Percentiles rank a stretch among this genome's conserved stretches.
These are phyloP conservation scores for Tupaia chinensis DNA, from an alignment of 2,113 vertebrate genomes.

Conservation along the genomic window DNA sequence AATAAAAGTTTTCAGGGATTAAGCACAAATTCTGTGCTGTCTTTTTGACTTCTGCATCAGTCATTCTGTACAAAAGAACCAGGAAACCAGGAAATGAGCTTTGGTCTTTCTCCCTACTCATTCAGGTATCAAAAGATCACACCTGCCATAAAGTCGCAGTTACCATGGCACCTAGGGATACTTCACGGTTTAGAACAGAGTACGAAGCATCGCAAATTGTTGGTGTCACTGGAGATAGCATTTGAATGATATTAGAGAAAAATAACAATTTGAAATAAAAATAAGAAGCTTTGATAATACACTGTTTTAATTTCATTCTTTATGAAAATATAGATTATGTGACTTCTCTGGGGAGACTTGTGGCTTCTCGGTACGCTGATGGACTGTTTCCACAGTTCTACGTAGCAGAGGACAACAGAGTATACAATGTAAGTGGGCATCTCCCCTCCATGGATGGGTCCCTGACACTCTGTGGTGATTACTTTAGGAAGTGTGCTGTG, in stretches of 20 bases:
- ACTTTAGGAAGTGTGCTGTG: background rate
- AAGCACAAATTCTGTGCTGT: background rate
- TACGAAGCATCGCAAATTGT: conserved; percentile 3
- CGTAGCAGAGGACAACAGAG: conserved; percentile 81
- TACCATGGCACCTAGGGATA: background rate
- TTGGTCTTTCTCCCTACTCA: background rate
- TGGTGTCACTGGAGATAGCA: background rate
- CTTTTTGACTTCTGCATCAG: background rate
- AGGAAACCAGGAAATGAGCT: background rate
- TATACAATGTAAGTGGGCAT: conserved; percentile 88
- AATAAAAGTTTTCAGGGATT: background rate
- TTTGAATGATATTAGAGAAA: conserved; percentile 21
- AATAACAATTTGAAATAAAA: conserved; percentile 43
- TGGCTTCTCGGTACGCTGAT: conserved; percentile 89
- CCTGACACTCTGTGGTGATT: background rate
- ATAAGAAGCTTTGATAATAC: background rate
- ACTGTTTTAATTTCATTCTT: conserved; percentile 72
- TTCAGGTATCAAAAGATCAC: background rate
- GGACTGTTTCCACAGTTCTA: conserved; percentile 87
- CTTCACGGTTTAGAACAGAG: conserved; percentile 20
- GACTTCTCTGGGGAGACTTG: conserved; percentile 86
- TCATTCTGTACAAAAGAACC: background rate
- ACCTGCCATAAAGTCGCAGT: background rate
- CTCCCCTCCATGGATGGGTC: fast-evolving
- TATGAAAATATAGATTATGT: conserved; percentile 87